phyloP scores from a whole-genome alignment of 2,113 vertebrate species.

The Oreotragus oreotragus region DNA sequence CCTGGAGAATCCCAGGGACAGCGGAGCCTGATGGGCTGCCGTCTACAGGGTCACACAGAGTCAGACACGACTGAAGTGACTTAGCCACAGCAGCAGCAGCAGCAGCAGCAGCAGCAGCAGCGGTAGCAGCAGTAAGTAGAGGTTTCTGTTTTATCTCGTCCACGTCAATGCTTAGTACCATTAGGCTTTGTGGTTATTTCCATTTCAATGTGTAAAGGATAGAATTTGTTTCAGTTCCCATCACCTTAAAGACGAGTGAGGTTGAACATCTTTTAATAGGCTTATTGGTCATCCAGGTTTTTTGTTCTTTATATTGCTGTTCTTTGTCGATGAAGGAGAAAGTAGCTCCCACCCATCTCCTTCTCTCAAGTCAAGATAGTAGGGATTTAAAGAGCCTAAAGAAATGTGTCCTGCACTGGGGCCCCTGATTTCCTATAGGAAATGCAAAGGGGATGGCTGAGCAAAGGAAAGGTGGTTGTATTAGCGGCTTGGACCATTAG shows the following conservation, averaged over 20 bases:
- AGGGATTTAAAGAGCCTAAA: neutral
- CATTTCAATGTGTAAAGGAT: neutral
- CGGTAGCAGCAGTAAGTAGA: neutral
- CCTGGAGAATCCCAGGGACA: too few species aligned
- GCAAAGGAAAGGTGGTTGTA: neutral
- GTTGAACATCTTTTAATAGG: neutral
- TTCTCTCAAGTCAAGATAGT: neutral
- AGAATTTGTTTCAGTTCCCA: neutral
- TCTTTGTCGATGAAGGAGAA: neutral
- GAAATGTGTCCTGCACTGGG: neutral
- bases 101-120: too few species aligned
- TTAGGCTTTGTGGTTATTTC: neutral
- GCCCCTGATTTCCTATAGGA: neutral
- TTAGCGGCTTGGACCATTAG: neutral
- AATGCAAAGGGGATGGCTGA: neutral
- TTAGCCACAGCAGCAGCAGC: too few species aligned
- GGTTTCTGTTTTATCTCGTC: neutral
- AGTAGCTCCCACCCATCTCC: neutral
- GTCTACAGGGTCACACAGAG: too few species aligned
- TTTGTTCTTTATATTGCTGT: neutral
- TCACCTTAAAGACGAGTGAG: neutral
- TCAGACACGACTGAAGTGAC: too few species aligned
- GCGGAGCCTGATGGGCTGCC: too few species aligned
- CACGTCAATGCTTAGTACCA: neutral
- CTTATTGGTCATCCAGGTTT: neutral